Base-by-base conservation (phyloP, 2,113 vertebrate species). In the Halichoeres trimaculatus region DNA sequence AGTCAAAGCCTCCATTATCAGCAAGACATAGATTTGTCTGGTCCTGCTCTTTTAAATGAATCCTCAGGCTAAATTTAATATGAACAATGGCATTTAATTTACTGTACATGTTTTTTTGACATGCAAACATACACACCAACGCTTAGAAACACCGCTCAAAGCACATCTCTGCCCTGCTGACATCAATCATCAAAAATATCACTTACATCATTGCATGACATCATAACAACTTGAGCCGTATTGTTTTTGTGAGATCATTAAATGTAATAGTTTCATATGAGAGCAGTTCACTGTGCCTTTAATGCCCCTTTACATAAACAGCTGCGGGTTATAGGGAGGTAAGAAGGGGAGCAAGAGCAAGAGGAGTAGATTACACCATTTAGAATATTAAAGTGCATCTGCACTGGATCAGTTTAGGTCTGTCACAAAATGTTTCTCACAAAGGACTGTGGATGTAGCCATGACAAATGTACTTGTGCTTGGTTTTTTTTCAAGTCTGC, bases 341-440 rank as follows among this genome's bases (percentile, higher is more conserved):
- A 45, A 40, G 54, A 45, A 38, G 35, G 77, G 16, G 68, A 83
- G 70, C 47, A 58, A 80, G 68, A 83, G 70, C 47, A 58, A 80
- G 58, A 77, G 30, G 64, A 80, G 56, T 67, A 86, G 84, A 90
- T 91, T 92, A 92, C 65, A 78, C 59, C 74, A 84, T 85, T 91
- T 80, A 83, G 63, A 65, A 89, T 89, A 91, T 87, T 89, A 76
- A 88, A 83, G 48, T 80, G 64, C 78, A 66, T 80, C 64, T 56
- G 72, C 24, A 62, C 65, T 36, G 61, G 55, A 56, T 73, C 50
- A 74, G 57, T 45, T 61, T 40, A 57, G 24, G 9, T 20, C 50
- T 19, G n/a, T 57, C 24, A 24, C 35, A 70, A 43, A 38, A 62
- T 53, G 50, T 14, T 76, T 59, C 8, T 24, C 13, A 30, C 48